Evolutionary conservation across 2,113 vertebrate genomes (phyloP).

Genomic region (Catharus bicknelli): DNA sequence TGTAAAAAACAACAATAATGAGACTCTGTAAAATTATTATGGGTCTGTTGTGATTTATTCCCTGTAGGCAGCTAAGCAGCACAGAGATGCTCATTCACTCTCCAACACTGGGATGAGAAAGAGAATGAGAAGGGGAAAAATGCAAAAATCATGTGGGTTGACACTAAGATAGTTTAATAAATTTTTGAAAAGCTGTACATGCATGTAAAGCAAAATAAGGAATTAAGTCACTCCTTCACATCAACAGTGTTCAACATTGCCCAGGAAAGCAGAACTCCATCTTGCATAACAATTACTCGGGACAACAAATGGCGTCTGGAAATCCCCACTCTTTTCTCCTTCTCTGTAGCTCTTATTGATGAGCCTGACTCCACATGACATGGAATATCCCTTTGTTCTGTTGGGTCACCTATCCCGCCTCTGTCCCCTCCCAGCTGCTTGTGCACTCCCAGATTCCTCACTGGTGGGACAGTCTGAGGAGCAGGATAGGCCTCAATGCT

Average conservation of each 20-base stretch:
- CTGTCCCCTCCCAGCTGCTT: background rate
- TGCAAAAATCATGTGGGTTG: accelerated
- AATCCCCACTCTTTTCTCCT: background rate
- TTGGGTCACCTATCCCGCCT: background rate
- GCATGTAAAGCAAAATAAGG: background rate
- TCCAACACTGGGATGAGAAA: background rate
- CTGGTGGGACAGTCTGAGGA: background rate
- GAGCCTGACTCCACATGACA: background rate
- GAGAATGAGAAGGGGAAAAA: background rate
- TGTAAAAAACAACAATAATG: background rate
- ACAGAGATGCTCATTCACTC: background rate
- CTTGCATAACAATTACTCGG: accelerated
- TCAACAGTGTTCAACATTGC: accelerated
- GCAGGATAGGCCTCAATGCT: background rate
- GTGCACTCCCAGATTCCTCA: background rate
- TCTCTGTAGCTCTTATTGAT: background rate
- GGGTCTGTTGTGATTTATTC: background rate
- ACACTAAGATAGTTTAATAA: background rate
- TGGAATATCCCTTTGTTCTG: background rate
- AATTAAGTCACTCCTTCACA: background rate
- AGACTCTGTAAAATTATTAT: background rate
- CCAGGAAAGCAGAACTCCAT: background rate
- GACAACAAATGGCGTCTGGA: background rate
- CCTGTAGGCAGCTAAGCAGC: background rate
- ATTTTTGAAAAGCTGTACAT: background rate